phyloP scores from a whole-genome alignment of 1,140 invertebrate genomes.

The Nylanderia fulva region DNA sequence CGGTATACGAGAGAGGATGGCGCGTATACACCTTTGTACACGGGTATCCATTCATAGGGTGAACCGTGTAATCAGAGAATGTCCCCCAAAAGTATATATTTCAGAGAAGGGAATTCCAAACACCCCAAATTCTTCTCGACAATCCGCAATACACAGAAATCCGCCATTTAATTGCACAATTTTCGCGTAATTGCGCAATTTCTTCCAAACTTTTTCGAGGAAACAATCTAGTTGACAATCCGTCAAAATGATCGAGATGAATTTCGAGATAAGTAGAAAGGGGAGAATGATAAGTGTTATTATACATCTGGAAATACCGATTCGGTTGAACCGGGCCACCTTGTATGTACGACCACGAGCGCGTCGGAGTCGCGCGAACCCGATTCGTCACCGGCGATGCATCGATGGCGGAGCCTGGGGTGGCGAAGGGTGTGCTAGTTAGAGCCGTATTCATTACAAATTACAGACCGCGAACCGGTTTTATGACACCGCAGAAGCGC shows the following conservation, averaged over 20 bases:
- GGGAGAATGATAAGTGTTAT: too few species aligned
- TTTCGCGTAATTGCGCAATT: not conserved
- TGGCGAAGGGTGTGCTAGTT: conserved; percentile 71
- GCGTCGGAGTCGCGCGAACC: conserved; percentile 49
- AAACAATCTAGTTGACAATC: not conserved
- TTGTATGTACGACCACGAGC: conserved; percentile 44
- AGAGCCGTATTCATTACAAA: conserved; percentile 79
- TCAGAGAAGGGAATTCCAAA: too few species aligned
- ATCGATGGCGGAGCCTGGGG: conserved; percentile 48
- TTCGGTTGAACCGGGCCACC: conserved; percentile 39
- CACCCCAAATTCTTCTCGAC: too few species aligned
- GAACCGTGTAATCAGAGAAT: conserved; percentile 18
- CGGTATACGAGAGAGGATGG: conserved; percentile 31
- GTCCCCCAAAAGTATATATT: not conserved
- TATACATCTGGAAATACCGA: too few species aligned
- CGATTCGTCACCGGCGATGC: conserved; percentile 66
- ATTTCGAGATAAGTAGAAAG: not conserved
- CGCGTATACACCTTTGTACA: conserved; percentile 43
- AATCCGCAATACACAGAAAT: too few species aligned
- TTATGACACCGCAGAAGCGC: conserved; percentile 76
- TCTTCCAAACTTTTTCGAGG: not conserved
- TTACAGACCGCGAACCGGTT: conserved; percentile 74
- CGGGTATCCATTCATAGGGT: conserved; percentile 54
- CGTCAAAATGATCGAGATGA: not conserved
- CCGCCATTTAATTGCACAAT: not conserved